phyloP scores from a whole-genome alignment of 2,888 invertebrate genomes.

The Calameuta pallipes region DNA sequence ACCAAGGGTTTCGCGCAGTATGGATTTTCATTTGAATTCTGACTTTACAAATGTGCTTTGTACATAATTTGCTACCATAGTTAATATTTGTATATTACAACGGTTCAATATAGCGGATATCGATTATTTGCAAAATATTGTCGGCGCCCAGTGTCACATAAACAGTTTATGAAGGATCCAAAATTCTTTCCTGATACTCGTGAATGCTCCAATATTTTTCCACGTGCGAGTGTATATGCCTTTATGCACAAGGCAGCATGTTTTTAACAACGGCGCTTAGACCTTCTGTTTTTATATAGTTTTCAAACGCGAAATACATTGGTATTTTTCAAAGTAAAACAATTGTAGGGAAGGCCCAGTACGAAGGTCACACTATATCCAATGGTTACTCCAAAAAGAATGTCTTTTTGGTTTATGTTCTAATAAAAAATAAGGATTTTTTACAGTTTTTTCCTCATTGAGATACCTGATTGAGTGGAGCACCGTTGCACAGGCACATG shows the following conservation, averaged over 20 bases:
- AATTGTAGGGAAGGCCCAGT: background rate
- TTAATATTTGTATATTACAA: conserved; percentile 35
- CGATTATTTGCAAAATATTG: background rate
- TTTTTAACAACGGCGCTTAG: background rate
- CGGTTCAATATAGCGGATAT: background rate
- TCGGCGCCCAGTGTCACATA: background rate
- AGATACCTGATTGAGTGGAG: conserved; percentile 11
- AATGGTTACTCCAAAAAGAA: background rate
- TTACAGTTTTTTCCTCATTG: conserved; percentile 5
- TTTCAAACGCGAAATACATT: background rate
- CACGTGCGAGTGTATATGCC: background rate
- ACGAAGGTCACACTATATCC: background rate
- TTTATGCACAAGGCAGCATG: background rate
- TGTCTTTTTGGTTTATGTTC: background rate
- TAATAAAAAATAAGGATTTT: conserved; percentile 14
- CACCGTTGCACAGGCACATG: conserved; percentile 33
- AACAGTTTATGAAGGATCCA: background rate
- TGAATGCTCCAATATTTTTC: background rate
- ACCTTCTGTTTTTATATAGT: background rate
- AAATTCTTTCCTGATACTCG: background rate
- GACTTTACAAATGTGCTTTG: conserved; percentile 39
- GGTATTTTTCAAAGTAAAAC: background rate
- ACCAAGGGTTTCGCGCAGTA: background rate
- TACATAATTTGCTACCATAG: conserved; percentile 32
- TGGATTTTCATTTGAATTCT: conserved; percentile 26